Evolutionary conservation across 2,797 vertebrate genomes (phyloP), one percentile per base, ranked within the genome.

Genomic region (Rhinophrynus dorsalis): DNA sequence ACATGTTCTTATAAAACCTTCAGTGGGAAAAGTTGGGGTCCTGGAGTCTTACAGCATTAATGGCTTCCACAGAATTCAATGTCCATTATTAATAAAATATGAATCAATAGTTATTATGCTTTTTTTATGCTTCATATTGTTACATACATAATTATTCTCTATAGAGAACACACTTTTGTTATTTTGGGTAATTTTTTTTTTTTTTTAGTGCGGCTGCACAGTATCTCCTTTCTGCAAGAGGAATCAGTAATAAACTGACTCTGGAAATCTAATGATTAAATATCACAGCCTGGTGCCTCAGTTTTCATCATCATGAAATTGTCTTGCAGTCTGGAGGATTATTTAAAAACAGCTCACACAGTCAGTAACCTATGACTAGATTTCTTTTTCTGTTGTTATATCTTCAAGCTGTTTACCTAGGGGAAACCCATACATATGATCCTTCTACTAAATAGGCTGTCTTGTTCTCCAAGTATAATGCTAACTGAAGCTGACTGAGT

Each of bases 271-370:
- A 54, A 23, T 48, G 60, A 71, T 71, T 64, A 71, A 71, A 71
- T 71, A 71, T 71, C 68, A 71, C 51, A 71, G 60, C 32, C 60
- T 38, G 33, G 20, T 63, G 33, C 68, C 17, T 71, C 50, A 32
- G 51, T 57, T 64, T 61, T 60, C 27, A 57, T 64, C 59, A 71
- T 55, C 68, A 58, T 57, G 42, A 71, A 71, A 70, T 70, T 70
- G 68, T 59, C 48, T 56, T 70, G 59, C 38, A 61, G 57, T 61
- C 47, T 44, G 27, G 40, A 57, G 52, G 60, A 64, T 64, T 71
- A 56, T 64, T 64, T 57, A 45, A 62, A 63, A 71, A 64, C 52
- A 38, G 59, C 50, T 63, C 68, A 50, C 68, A 57, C 68, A 64
- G 60, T 21, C 32, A 57, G 59, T 30, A 63, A 64, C 42, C 68